Evolutionary conservation across 2,797 vertebrate genomes (phyloP).

Genomic region (Dallia pectoralis): DNA sequence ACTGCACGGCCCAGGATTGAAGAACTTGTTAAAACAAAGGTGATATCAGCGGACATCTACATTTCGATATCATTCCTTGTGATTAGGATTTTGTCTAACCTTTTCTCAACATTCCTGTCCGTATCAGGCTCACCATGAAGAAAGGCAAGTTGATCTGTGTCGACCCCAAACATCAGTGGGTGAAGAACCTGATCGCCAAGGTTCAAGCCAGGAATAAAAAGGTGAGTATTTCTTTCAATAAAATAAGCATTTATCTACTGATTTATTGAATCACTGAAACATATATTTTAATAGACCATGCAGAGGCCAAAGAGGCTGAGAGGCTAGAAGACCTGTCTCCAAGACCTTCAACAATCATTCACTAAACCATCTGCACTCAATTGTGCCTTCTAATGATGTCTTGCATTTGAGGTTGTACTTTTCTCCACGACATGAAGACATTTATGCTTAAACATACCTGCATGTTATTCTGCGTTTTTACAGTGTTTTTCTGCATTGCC

Average conservation of each 20-base stretch:
- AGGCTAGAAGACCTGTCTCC: not conserved
- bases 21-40: not conserved
- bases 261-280: not conserved
- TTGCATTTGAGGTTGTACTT: conserved; percentile 46
- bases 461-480: not conserved
- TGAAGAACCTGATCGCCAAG: conserved; percentile 8
- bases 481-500: not conserved
- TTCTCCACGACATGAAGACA: conserved; percentile 36
- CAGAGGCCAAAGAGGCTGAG: conserved; percentile 32
- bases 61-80: not conserved
- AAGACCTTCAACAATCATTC: not conserved
- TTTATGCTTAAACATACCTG: conserved; percentile 1
- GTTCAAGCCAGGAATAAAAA: conserved; percentile 28
- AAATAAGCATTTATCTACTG: not conserved
- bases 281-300: conserved; percentile 22
- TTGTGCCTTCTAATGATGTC: conserved; percentile 29
- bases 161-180: conserved; percentile 64
- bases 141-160: conserved; percentile 52
- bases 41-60: not conserved
- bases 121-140: conserved; percentile 63
- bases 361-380: conserved; percentile 5
- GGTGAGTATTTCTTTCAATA: not conserved
- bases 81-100: not conserved
- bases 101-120: not conserved
- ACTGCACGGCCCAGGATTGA: not conserved